These are phyloP conservation scores for Poeciliopsis turneri DNA, from an alignment of 2,797 vertebrate genomes.

Conservation along the genomic window DNA sequence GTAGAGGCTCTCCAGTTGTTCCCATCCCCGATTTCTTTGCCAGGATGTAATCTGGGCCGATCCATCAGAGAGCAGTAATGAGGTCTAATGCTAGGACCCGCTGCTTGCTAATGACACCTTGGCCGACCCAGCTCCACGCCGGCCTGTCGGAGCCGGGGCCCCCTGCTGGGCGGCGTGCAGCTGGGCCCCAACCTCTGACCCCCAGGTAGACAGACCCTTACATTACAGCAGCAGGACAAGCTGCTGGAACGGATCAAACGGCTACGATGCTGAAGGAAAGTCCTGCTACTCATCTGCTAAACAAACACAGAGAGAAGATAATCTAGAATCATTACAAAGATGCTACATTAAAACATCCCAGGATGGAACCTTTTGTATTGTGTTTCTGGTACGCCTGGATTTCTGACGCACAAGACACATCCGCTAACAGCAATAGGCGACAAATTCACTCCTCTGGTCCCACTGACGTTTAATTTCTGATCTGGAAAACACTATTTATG, in stretches of 20 bases:
- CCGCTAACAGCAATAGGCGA: too few species aligned
- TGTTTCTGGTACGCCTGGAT: too few species aligned
- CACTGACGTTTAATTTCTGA: too few species aligned
- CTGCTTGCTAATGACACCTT: constrained; percentile 76
- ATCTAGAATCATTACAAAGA: too few species aligned
- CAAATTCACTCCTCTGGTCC: too few species aligned
- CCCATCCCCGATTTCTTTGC: constrained; percentile 56
- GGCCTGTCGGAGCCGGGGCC: constrained; percentile 40
- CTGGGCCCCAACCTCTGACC: constrained; percentile 71
- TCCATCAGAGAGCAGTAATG: constrained; percentile 79
- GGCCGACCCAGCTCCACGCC: constrained; percentile 54
- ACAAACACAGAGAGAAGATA: neutral
- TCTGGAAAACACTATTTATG: too few species aligned
- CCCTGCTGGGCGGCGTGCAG: constrained; percentile 58
- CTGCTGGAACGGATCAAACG: constrained; percentile 10
- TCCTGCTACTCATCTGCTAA: neutral
- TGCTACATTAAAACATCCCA: too few species aligned
- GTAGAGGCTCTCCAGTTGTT: constrained; percentile 47
- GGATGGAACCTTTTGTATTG: too few species aligned
- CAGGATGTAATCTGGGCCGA: constrained; percentile 74
- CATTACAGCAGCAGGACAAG: constrained; percentile 51
- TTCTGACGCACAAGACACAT: too few species aligned
- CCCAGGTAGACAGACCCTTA: constrained; percentile 54
- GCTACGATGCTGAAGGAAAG: neutral
- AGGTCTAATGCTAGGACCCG: constrained; percentile 79